A percentile compares a stretch with the other conserved stretches of the same genome.
Evolutionary conservation across 1,140 invertebrate genomes (phyloP).

Genomic region (Bombyx mandarina): DNA sequence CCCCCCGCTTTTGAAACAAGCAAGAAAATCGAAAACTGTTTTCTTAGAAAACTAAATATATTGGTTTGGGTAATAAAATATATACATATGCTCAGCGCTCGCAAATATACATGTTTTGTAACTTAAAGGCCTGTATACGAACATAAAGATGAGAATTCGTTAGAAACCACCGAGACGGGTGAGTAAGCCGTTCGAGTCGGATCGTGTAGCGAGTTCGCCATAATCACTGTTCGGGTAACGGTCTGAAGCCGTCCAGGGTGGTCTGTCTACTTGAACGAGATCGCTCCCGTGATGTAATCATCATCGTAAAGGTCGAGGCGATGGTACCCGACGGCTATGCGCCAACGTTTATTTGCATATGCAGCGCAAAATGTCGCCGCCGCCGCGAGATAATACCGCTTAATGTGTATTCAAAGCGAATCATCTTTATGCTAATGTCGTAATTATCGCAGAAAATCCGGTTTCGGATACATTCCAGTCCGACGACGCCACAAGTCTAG

Average conservation of each 20-base stretch:
- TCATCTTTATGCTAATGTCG: conserved; percentile 41
- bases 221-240: conserved; percentile 1
- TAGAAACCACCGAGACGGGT: not conserved
- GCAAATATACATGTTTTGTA: not conserved
- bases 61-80: not conserved
- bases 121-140: not conserved
- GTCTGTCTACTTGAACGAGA: conserved; percentile 2
- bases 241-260: conserved; percentile 5
- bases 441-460: conserved; percentile 32
- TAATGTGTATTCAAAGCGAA: conserved; percentile 31
- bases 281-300: conserved; percentile 1
- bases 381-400: conserved; percentile 13
- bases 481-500: no score
- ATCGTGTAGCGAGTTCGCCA: not conserved
- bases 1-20: conserved; percentile 30
- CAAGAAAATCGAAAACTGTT: conserved; percentile 36
- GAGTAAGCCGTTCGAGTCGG: not conserved
- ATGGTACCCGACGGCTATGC: not conserved
- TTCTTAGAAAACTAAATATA: conserved; percentile 15
- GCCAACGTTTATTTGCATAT: conserved; percentile 16
- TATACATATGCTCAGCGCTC: not conserved
- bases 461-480: not conserved
- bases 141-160: not conserved
- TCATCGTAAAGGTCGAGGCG: conserved; percentile 1
- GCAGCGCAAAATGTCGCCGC: conserved; percentile 21